Evolutionary conservation across 2,797 vertebrate species (phyloP).

Genomic region (Sebastes hopkinsi): DNA sequence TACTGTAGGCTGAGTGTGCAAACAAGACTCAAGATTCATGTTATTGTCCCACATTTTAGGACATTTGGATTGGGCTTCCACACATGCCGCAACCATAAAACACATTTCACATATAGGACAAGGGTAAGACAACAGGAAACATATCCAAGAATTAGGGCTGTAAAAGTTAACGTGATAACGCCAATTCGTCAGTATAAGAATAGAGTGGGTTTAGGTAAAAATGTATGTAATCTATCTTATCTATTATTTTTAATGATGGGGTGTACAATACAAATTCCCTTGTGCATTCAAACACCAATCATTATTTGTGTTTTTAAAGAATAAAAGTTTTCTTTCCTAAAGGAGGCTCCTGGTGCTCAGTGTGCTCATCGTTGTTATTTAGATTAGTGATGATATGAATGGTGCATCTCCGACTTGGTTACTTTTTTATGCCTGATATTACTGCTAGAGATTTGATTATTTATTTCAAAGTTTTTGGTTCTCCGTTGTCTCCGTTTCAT

Average conservation of each 20-base stretch:
- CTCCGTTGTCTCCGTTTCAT: not conserved
- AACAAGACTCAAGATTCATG: too few relatives aligned
- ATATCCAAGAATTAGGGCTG: too few relatives aligned
- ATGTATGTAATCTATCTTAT: not conserved
- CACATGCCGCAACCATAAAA: too few relatives aligned
- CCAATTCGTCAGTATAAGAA: not conserved
- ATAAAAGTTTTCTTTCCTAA: not conserved
- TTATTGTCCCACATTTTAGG: too few relatives aligned
- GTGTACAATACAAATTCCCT: not conserved
- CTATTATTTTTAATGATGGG: not conserved
- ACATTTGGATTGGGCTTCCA: too few relatives aligned
- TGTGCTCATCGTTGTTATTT: not conserved
- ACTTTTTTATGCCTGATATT: not conserved
- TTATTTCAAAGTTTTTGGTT: not conserved
- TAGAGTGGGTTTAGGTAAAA: not conserved
- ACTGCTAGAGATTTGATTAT: not conserved
- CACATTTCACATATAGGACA: not conserved
- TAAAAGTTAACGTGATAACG: too few relatives aligned
- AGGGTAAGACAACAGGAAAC: not conserved
- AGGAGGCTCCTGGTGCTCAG: not conserved
- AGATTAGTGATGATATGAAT: not conserved
- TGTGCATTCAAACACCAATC: not conserved
- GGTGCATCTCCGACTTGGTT: not conserved
- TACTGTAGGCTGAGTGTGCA: too few relatives aligned
- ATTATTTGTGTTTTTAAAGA: too few relatives aligned